phyloP scores from a whole-genome alignment of 2,113 vertebrate genomes.

The Capreolus pygargus region DNA sequence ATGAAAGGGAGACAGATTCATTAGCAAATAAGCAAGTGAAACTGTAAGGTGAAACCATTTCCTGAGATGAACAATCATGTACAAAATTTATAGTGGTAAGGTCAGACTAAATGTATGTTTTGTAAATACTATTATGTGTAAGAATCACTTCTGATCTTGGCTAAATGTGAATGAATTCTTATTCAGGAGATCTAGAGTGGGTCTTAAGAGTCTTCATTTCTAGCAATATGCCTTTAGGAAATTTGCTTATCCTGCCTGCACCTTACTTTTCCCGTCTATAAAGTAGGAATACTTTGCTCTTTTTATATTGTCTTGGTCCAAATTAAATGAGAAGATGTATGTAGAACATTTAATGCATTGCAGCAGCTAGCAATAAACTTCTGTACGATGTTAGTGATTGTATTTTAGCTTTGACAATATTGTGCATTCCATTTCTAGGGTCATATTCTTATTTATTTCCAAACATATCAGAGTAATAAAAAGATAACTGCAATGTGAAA shows the following conservation, averaged over 20 bases:
- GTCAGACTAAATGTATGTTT: not conserved
- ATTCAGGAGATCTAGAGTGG: not conserved
- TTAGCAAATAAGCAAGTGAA: not conserved
- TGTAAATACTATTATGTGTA: not conserved
- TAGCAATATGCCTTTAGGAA: not conserved
- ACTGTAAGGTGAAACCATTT: not conserved
- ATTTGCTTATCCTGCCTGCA: not conserved
- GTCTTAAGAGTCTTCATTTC: not conserved
- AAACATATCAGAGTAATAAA: not conserved
- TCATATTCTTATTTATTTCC: not conserved
- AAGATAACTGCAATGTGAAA: not conserved
- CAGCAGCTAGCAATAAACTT: not conserved
- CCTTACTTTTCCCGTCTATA: not conserved
- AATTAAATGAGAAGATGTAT: not conserved
- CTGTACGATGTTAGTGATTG: not conserved
- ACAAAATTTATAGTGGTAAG: not conserved
- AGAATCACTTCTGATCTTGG: not conserved
- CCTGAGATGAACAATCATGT: not conserved
- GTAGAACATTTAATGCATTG: not conserved
- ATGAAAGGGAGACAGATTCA: not conserved
- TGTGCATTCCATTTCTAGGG: not conserved
- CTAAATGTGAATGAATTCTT: not conserved
- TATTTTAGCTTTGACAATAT: not conserved
- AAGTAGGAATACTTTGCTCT: not conserved
- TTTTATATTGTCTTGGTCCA: not conserved